Conservation (phyloP, 2,888 invertebrate species). For the Megastigmus dorsalis region DNA sequence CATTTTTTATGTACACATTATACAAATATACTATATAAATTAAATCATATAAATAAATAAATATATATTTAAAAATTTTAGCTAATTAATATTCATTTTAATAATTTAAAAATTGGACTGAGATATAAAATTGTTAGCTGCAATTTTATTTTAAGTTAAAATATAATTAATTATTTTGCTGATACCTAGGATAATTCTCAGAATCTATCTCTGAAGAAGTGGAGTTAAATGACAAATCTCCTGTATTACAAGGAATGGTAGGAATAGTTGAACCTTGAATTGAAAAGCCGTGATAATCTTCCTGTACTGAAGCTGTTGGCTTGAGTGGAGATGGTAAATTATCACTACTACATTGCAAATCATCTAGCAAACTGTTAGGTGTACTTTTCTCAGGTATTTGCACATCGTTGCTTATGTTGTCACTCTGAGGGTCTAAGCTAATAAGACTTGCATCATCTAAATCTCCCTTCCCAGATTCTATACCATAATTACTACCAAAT, state of each 20-base stretch:
- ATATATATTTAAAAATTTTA: constrained; percentile 22
- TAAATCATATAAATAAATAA: constrained; percentile 44
- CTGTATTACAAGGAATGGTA: constrained; percentile 81
- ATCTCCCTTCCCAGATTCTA: constrained; percentile 68
- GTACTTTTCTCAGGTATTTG: constrained; percentile 61
- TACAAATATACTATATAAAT: constrained; percentile 27
- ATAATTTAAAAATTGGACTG: constrained; percentile 25
- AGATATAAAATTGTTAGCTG: constrained; percentile 2
- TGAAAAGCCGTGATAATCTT: constrained; percentile 80
- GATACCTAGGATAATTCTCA: constrained; percentile 63
- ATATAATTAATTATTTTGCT: constrained; percentile 63
- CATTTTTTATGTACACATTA: constrained; percentile 39
- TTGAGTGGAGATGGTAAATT: constrained; percentile 70
- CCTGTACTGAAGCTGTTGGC: constrained; percentile 73
- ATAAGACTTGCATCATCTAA: constrained; percentile 72
- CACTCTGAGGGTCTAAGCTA: constrained; percentile 69
- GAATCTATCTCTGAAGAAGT: constrained; percentile 61
- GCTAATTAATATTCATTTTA: constrained; percentile 21
- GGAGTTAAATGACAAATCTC: constrained; percentile 73
- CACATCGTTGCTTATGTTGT: constrained; percentile 62
- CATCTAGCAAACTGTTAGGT: constrained; percentile 63
- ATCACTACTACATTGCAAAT: constrained; percentile 61
- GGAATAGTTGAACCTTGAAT: constrained; percentile 79
- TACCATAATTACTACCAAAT: constrained; percentile 67
- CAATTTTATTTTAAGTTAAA: constrained; percentile 40